Evolutionary conservation across 2,888 invertebrate genomes (phyloP), one percentile per base, ranked within the genome.

Genomic region (Scaptomyza reducta): DNA sequence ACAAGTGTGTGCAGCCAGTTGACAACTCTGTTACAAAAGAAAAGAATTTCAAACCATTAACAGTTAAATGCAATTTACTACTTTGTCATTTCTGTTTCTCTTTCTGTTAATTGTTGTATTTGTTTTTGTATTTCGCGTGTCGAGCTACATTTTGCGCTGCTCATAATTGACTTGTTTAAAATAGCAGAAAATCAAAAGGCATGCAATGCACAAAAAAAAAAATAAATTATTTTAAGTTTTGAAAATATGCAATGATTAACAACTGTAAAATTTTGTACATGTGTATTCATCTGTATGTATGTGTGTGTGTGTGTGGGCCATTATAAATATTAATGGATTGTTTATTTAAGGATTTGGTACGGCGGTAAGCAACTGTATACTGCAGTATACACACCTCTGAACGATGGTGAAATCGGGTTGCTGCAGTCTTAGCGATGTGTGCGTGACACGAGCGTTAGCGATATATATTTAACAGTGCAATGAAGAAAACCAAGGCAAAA

Each of bases 131-230:
- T 53, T 47, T 29, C 47, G 74, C 72, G 77, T 79, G 83, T 60
- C 44, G 53, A 65, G 45, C 69, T 73, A 71, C 68, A 82, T 84
- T 84, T 70, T 81, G 64, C 56, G 64, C 49, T 11, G 66, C 38
- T 66, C 61, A 64, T 82, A 82, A 82, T 82, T 84, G 85, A 81
- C 82, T 82, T 82, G 71, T 79, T 82, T 85, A 79, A 85, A 85
- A 85, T 85, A 68, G 63, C 83, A 66, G 57, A 77, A 67, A 75
- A 69, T 59, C 84, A 82, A 46, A 51, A 77, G 69, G 64, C 84
- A 77, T 84, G 87, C 83, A 86, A 71, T 70, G 68, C 61, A 54
- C 35, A 69, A 70, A 69, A 57, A n/a, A n/a, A n/a, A n/a, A n/a
- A n/a, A n/a, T n/a, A n/a, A n/a, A n/a, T n/a, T n/a, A 54, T 49